A percentile compares a stretch with the other conserved stretches of the same genome.
Evolutionary conservation across 2,113 vertebrate species (phyloP).

Genomic region (Hucho hucho): DNA sequence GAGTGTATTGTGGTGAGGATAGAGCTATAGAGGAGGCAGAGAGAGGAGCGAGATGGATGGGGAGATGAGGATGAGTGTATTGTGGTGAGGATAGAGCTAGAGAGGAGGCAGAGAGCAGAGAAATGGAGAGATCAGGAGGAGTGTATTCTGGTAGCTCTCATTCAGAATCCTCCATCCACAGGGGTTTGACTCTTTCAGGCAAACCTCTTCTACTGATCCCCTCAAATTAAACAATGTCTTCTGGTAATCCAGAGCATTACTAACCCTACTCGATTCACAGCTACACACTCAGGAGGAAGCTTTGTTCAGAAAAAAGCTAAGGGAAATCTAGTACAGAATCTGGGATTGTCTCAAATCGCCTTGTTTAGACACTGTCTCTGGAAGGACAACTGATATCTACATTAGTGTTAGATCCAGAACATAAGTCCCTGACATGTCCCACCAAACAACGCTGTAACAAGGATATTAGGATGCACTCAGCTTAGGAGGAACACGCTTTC

Average conservation of each 20-base stretch:
- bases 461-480: conserved; percentile 34
- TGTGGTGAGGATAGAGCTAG: background rate
- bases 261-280: background rate
- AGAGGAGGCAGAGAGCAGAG: background rate
- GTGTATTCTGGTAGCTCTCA: conserved; percentile 6
- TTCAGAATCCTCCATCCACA: background rate
- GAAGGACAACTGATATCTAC: conserved; percentile 43
- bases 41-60: conserved; percentile 1
- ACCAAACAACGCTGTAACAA: conserved; percentile 29
- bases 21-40: background rate
- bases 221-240: conserved; percentile 42
- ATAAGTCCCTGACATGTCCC: conserved; percentile 19
- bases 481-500: conserved; percentile 4
- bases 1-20: background rate
- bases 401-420: conserved; percentile 37
- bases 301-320: background rate
- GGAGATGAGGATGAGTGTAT: background rate
- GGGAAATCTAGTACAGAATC: conserved; percentile 18
- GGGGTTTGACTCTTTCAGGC: conserved; percentile 27
- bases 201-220: conserved; percentile 35
- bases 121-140: background rate
- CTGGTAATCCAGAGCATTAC: conserved; percentile 47
- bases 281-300: background rate
- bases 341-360: conserved; percentile 50
- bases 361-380: conserved; percentile 34